Percentiles rank a stretch among this genome's conserved stretches.
These are phyloP conservation scores for Amphipyra berbera DNA, from an alignment of 2,888 invertebrate species.

Conservation along the genomic window DNA sequence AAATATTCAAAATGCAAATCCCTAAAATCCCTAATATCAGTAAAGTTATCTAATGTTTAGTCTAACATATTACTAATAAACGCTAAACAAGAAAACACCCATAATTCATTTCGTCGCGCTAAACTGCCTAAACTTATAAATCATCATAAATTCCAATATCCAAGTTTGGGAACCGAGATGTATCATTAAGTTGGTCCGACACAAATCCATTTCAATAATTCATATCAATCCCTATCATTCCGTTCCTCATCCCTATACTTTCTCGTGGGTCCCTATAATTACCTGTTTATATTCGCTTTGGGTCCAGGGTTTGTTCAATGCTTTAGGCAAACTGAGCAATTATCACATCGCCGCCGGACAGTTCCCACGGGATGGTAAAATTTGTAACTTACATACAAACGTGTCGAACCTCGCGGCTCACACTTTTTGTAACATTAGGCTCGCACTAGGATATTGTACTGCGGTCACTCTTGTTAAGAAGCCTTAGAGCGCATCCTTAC, in stretches of 20 bases:
- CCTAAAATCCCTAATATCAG: slow-evolving; percentile 18
- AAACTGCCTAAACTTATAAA: slow-evolving; percentile 59
- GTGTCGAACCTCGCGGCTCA: slow-evolving; percentile 62
- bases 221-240: slow-evolving; percentile 67
- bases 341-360: slow-evolving; percentile 82
- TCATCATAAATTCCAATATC: slow-evolving; percentile 63
- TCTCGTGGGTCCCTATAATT: slow-evolving; percentile 78
- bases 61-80: slow-evolving; percentile 53
- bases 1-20: too few species aligned
- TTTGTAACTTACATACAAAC: slow-evolving; percentile 77
- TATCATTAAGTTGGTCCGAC: slow-evolving; percentile 73
- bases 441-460: slow-evolving; percentile 66
- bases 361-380: slow-evolving; percentile 86
- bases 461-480: slow-evolving; percentile 79
- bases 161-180: slow-evolving; percentile 63
- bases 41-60: slow-evolving; percentile 38
- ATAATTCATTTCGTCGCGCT: slow-evolving; percentile 54
- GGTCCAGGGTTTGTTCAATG: slow-evolving; percentile 77
- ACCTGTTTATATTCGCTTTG: slow-evolving; percentile 75
- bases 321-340: slow-evolving; percentile 86
- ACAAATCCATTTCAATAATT: slow-evolving; percentile 78
- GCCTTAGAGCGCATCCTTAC: slow-evolving; percentile 76
- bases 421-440: slow-evolving; percentile 79
- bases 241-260: slow-evolving; percentile 68
- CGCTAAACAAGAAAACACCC: slow-evolving; percentile 42